A percentile compares a stretch with the other conserved stretches of the same genome.
Evolutionary conservation across 2,113 vertebrate species (phyloP).

Genomic region (Trogon melanurus): DNA sequence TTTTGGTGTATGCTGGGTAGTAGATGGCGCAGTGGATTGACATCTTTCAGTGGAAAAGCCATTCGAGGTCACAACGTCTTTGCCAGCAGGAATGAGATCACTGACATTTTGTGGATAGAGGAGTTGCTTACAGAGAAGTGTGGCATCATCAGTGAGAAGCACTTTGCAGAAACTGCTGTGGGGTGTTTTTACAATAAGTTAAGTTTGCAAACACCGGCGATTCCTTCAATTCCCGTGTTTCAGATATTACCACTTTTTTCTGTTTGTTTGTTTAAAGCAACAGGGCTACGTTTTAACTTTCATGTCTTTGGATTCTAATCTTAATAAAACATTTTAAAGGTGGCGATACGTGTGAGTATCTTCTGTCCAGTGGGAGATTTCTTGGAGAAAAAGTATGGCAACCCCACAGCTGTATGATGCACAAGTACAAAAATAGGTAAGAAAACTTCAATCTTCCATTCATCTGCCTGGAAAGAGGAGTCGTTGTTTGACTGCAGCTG

Average conservation of each 20-base stretch:
- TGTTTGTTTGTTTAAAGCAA: too few species aligned
- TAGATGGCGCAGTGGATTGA: not conserved
- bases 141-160: not conserved
- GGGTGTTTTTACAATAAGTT: not conserved
- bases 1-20: not conserved
- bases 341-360: constrained; percentile 92
- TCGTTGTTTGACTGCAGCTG: not conserved
- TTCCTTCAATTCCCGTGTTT: not conserved
- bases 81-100: not conserved
- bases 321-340: constrained; percentile 74
- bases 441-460: constrained; percentile 13
- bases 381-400: constrained; percentile 97
- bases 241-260: not conserved
- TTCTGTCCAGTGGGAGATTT: constrained; percentile 93
- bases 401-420: constrained; percentile 98
- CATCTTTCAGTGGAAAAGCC: not conserved
- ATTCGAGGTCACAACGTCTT: not conserved
- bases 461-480: not conserved
- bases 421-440: constrained; percentile 95
- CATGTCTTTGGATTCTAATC: not conserved
- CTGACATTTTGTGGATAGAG: not conserved
- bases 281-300: not conserved
- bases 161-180: not conserved
- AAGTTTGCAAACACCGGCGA: not conserved
- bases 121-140: not conserved